A percentile compares a stretch with the other conserved stretches of the same genome.
Conservation (phyloP, 2,113 vertebrate genomes). For the Dissostichus mawsoni region DNA sequence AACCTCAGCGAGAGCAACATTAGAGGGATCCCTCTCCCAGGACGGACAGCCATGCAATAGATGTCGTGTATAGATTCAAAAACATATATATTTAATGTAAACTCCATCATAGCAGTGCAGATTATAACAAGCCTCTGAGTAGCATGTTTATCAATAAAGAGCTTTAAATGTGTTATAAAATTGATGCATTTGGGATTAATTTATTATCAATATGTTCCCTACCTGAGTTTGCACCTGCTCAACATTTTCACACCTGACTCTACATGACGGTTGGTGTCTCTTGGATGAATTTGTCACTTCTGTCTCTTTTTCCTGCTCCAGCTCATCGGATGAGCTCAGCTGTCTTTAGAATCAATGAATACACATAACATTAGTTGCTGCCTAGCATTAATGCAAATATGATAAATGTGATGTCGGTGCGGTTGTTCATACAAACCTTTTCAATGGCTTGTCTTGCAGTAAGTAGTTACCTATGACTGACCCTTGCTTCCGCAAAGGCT, state of each 20-base stretch:
- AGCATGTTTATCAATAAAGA: neutral
- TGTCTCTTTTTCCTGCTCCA: constrained; percentile 56
- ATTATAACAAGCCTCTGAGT: neutral
- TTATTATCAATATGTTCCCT: constrained; percentile 39
- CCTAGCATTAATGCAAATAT: neutral
- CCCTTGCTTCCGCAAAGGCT: constrained; percentile 83
- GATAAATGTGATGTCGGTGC: constrained; percentile 2
- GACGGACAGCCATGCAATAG: too few relatives aligned
- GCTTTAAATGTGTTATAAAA: neutral
- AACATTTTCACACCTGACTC: constrained; percentile 59
- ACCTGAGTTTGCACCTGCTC: constrained; percentile 71
- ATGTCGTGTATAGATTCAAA: too few relatives aligned
- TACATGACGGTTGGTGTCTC: constrained; percentile 48
- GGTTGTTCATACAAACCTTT: constrained; percentile 82
- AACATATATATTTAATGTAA: neutral
- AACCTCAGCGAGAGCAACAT: too few relatives aligned
- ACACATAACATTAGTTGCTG: constrained; percentile 56
- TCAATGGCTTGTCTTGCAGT: constrained; percentile 77
- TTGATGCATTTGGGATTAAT: neutral
- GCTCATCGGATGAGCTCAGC: constrained; percentile 62
- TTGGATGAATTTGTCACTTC: constrained; percentile 54
- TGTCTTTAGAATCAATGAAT: constrained; percentile 66
- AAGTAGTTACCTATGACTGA: constrained; percentile 86
- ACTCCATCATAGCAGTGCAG: neutral
- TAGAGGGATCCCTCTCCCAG: too few relatives aligned